phyloP scores from a whole-genome alignment of 2,888 invertebrate genomes.

The Meliscaeva auricollis region DNA sequence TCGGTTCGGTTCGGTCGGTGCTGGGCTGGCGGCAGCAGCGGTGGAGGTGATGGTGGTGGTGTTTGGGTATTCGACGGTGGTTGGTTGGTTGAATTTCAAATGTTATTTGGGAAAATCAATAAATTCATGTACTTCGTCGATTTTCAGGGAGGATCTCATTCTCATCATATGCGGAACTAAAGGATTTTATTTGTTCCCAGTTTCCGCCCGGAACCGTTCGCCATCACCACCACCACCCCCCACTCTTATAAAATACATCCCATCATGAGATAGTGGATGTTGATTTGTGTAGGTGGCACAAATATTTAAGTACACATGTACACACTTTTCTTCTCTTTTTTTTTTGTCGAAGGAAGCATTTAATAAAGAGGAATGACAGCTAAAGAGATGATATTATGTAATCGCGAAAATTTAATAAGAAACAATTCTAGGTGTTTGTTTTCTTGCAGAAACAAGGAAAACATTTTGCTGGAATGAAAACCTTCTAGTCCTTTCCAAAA shows the following conservation, averaged over 20 bases:
- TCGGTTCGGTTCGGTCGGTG: neutral
- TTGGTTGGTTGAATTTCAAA: slow-evolving; percentile 49
- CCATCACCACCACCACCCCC: neutral
- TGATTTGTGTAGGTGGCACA: slow-evolving; percentile 47
- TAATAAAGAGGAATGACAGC: slow-evolving; percentile 31
- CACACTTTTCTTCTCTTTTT: slow-evolving; percentile 30
- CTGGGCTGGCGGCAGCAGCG: neutral
- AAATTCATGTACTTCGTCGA: slow-evolving; percentile 42
- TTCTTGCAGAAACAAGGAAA: neutral
- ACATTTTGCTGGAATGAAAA: slow-evolving; percentile 16
- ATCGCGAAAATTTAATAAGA: slow-evolving; percentile 36
- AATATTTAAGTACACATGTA: slow-evolving; percentile 36
- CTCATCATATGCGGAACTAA: slow-evolving; percentile 33
- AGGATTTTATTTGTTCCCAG: slow-evolving; percentile 56
- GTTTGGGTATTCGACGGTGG: slow-evolving; percentile 11
- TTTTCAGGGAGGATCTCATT: slow-evolving; percentile 41
- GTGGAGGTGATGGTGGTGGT: neutral
- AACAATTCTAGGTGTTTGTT: slow-evolving; percentile 2
- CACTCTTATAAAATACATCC: slow-evolving; percentile 5
- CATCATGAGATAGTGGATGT: slow-evolving; percentile 47
- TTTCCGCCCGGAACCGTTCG: neutral
- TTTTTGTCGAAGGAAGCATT: slow-evolving; percentile 25
- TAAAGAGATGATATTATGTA: slow-evolving; percentile 47
- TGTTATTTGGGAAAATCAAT: slow-evolving; percentile 65
- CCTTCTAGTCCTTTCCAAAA: neutral